A percentile compares a stretch with the other conserved stretches of the same genome.
Conservation (phyloP, 1,140 invertebrate species). For the Papilio polytes region DNA sequence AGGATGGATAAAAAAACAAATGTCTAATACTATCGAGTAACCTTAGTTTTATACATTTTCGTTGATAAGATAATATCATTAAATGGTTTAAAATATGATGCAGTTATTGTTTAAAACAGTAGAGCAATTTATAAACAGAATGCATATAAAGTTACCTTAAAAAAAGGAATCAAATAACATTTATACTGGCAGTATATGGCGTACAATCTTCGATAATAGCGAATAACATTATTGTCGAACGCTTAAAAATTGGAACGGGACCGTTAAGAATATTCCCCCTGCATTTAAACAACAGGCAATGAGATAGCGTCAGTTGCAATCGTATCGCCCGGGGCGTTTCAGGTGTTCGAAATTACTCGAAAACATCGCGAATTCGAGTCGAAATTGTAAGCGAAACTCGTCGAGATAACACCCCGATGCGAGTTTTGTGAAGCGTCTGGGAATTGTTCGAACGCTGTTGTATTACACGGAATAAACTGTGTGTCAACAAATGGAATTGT, state of each 20-base stretch:
- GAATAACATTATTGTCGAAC: not conserved
- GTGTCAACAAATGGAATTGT: slow-evolving; percentile 26
- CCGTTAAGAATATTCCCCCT: slow-evolving; percentile 46
- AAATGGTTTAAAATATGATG: too few relatives aligned
- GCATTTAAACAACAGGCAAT: slow-evolving; percentile 50
- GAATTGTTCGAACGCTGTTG: slow-evolving; percentile 48
- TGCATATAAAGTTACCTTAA: not conserved
- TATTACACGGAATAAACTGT: slow-evolving; percentile 50
- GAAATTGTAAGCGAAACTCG: slow-evolving; percentile 50
- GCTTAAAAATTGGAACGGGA: slow-evolving; percentile 44
- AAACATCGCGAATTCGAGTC: slow-evolving; percentile 50
- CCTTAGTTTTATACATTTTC: too few relatives aligned
- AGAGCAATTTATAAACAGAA: not conserved
- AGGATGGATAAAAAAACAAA: too few relatives aligned
- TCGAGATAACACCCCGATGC: slow-evolving; percentile 49
- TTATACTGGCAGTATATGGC: not conserved
- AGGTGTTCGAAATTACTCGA: slow-evolving; percentile 49
- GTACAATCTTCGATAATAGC: not conserved
- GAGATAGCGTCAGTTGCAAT: slow-evolving; percentile 55
- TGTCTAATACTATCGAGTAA: too few relatives aligned
- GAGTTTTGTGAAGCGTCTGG: slow-evolving; percentile 42
- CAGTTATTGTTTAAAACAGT: too few relatives aligned
- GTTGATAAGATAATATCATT: too few relatives aligned
- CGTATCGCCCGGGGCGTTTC: slow-evolving; percentile 46
- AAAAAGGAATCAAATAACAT: not conserved